A percentile compares a stretch with the other conserved stretches of the same genome.
These are phyloP conservation scores for Chionomys nivalis DNA, from an alignment of 2,113 vertebrate genomes.

Conservation along the genomic window DNA sequence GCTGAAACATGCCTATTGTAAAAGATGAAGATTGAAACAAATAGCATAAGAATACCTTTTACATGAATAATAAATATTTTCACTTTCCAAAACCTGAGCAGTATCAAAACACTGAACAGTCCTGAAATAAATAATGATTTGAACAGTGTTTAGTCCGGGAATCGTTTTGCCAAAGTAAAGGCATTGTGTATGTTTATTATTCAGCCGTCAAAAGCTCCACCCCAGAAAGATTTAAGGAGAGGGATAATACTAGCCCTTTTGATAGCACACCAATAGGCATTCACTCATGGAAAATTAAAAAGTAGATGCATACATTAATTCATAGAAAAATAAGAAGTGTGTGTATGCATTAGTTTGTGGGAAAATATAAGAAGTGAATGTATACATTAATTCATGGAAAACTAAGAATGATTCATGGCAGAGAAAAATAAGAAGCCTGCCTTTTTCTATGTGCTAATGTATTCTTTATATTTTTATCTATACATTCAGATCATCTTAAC, in stretches of 20 bases:
- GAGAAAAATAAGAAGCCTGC: not conserved
- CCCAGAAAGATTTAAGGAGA: not conserved
- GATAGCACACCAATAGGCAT: not conserved
- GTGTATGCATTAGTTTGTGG: not conserved
- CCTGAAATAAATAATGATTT: not conserved
- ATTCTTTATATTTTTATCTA: slow-evolving; percentile 4
- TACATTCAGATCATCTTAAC: not conserved
- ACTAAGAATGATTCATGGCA: not conserved
- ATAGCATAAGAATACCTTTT: not conserved
- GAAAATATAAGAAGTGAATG: not conserved
- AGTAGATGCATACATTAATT: not conserved
- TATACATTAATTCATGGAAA: not conserved
- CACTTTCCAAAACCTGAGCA: not conserved
- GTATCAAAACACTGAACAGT: not conserved
- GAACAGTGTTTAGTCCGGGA: not conserved
- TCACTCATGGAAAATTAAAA: not conserved
- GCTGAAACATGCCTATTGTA: not conserved
- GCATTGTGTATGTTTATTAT: not conserved
- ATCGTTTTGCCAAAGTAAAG: not conserved
- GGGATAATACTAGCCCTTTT: not conserved
- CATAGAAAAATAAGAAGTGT: not conserved
- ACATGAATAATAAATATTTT: not conserved
- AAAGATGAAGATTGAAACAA: not conserved
- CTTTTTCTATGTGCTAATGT: not conserved
- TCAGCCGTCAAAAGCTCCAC: not conserved